Conservation (phyloP, 2,113 vertebrate species). For the Vulpes ferrilata region DNA sequence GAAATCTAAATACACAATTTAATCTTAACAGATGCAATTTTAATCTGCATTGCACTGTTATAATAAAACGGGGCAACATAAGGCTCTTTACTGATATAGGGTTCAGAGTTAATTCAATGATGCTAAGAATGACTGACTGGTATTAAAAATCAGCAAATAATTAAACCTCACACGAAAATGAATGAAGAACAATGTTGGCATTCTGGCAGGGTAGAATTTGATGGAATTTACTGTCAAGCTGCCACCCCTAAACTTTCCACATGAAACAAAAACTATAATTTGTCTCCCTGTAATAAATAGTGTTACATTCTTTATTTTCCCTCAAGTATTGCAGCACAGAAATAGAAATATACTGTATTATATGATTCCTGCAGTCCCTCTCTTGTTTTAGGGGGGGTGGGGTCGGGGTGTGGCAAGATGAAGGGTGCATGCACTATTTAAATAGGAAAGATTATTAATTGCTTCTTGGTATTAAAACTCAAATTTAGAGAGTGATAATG, state of each 20-base stretch:
- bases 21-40: constrained; percentile 88
- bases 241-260: constrained; percentile 79
- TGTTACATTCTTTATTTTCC: constrained; percentile 58
- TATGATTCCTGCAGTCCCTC: background rate
- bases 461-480: constrained; percentile 10
- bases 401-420: background rate
- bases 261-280: constrained; percentile 72
- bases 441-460: constrained; percentile 50
- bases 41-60: constrained; percentile 84
- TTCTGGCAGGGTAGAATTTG: constrained; percentile 75
- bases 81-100: constrained; percentile 84
- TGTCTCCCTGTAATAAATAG: constrained; percentile 69
- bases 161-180: constrained; percentile 84
- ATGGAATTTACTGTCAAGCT: constrained; percentile 84
- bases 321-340: constrained; percentile 7
- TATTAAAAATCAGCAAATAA: constrained; percentile 86
- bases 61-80: constrained; percentile 84
- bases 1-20: constrained; percentile 85
- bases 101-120: constrained; percentile 82
- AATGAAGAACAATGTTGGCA: constrained; percentile 80
- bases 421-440: background rate
- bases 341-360: constrained; percentile 20
- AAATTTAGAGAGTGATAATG: constrained; percentile 57
- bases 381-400: background rate
- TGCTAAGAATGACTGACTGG: constrained; percentile 81